Evolutionary conservation across 2,888 invertebrate genomes (phyloP).

Genomic region (Helicoverpa assulta): DNA sequence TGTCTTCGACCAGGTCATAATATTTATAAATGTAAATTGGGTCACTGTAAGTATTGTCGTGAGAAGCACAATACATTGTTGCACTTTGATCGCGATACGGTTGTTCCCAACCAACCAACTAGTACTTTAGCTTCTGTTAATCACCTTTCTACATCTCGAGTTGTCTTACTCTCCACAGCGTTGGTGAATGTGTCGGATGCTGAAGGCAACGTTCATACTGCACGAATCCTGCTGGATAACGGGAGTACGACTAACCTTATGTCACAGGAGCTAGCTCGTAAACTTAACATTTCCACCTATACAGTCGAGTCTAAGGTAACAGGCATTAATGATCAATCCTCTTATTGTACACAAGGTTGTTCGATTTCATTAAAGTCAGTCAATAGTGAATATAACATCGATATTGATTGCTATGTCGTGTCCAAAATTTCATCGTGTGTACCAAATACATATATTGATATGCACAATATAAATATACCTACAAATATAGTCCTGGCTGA

Average conservation of each 20-base stretch:
- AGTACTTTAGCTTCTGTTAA: neutral
- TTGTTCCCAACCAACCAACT: neutral
- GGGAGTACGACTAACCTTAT: constrained; percentile 14
- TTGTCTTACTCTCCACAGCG: constrained; percentile 10
- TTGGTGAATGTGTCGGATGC: constrained; percentile 7
- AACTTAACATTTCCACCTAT: constrained; percentile 1
- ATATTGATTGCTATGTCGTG: constrained; percentile 13
- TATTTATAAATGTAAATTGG: constrained; percentile 4
- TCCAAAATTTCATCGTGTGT: constrained; percentile 9
- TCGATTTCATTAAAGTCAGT: neutral
- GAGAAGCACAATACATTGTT: constrained; percentile 7
- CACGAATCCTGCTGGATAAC: constrained; percentile 13
- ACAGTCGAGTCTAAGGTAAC: constrained; percentile 1
- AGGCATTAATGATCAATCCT: constrained; percentile 10
- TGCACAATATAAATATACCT: neutral
- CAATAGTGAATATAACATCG: neutral
- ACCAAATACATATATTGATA: neutral
- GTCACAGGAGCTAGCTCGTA: constrained; percentile 11
- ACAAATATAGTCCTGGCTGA: neutral
- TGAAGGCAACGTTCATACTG: neutral
- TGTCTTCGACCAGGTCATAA: constrained; percentile 17
- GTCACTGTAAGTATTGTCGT: constrained; percentile 8
- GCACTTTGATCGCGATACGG: constrained; percentile 2
- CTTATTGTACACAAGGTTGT: constrained; percentile 2
- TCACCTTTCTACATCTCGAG: neutral